A percentile compares a stretch with the other conserved stretches of the same genome.
Evolutionary conservation across 2,797 vertebrate genomes (phyloP).

Genomic region (Lindbergichthys nudifrons): DNA sequence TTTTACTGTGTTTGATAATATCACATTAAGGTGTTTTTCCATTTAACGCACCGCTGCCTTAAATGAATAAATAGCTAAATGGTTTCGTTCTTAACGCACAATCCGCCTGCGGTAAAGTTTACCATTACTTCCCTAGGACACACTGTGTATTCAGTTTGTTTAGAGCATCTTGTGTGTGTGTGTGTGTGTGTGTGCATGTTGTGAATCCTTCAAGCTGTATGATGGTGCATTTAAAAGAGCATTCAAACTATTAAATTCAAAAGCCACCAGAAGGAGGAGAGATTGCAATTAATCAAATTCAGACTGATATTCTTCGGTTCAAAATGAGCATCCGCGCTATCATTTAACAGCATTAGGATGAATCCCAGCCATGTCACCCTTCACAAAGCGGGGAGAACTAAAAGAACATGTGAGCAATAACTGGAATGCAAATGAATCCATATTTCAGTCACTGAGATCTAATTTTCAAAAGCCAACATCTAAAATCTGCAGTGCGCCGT

Average conservation of each 20-base stretch:
- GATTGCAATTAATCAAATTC: constrained; percentile 42
- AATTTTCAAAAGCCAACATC: constrained; percentile 67
- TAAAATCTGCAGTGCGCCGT: constrained; percentile 72
- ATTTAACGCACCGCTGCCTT: constrained; percentile 18
- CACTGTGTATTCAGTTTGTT: constrained; percentile 15
- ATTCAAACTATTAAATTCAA: constrained; percentile 34
- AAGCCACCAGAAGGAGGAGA: constrained; percentile 30
- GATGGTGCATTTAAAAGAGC: constrained; percentile 42
- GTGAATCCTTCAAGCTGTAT: constrained; percentile 26
- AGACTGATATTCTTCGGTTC: constrained; percentile 18
- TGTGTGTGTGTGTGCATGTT: constrained; percentile 6
- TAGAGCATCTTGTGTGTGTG: neutral
- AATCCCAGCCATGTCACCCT: constrained; percentile 36
- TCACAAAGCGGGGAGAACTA: constrained; percentile 35
- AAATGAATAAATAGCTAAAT: constrained; percentile 38
- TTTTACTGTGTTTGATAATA: constrained; percentile 6
- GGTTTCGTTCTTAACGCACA: constrained; percentile 20
- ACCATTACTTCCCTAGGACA: constrained; percentile 24
- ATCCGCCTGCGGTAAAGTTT: constrained; percentile 37
- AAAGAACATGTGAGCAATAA: constrained; percentile 35
- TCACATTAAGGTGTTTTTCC: constrained; percentile 9
- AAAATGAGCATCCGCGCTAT: constrained; percentile 36
- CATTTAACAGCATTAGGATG: constrained; percentile 30
- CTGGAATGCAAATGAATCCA: constrained; percentile 57
- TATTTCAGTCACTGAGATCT: constrained; percentile 62